Conservation (phyloP, 2,113 vertebrate genomes). For the Lagopus leucura region DNA sequence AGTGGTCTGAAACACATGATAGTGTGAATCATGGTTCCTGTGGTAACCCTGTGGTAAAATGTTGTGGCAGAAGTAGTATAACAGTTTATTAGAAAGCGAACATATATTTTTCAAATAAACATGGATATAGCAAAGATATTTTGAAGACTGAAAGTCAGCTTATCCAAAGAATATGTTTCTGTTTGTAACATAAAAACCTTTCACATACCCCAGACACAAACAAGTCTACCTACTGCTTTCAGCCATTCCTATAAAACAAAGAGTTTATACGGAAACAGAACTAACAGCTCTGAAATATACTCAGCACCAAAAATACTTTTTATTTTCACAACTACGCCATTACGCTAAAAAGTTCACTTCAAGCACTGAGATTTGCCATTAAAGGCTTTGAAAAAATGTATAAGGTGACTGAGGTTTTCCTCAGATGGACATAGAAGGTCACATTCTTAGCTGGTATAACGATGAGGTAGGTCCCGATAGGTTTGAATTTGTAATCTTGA, state of each 20-base stretch:
- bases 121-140: conserved; percentile 11
- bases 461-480: neutral
- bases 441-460: conserved; percentile 23
- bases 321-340: conserved; percentile 12
- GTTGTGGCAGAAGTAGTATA: conserved; percentile 29
- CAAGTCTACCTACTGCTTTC: neutral
- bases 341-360: neutral
- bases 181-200: conserved; percentile 37
- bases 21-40: conserved; percentile 66
- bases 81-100: conserved; percentile 55
- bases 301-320: neutral
- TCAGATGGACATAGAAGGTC: neutral
- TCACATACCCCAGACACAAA: neutral
- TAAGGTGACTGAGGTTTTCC: conserved; percentile 19
- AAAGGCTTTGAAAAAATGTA: neutral
- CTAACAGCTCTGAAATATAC: neutral
- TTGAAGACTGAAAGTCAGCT: conserved; percentile 28
- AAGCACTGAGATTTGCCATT: neutral
- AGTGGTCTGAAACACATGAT: conserved; percentile 31
- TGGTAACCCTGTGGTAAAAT: conserved; percentile 60
- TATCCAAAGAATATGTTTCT: conserved; percentile 28
- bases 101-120: conserved; percentile 28
- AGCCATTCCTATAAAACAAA: neutral
- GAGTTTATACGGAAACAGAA: neutral
- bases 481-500: conserved; percentile 17